These are phyloP conservation scores for Drosophila phalerata DNA, from an alignment of 2,888 invertebrate genomes.

Conservation along the genomic window DNA sequence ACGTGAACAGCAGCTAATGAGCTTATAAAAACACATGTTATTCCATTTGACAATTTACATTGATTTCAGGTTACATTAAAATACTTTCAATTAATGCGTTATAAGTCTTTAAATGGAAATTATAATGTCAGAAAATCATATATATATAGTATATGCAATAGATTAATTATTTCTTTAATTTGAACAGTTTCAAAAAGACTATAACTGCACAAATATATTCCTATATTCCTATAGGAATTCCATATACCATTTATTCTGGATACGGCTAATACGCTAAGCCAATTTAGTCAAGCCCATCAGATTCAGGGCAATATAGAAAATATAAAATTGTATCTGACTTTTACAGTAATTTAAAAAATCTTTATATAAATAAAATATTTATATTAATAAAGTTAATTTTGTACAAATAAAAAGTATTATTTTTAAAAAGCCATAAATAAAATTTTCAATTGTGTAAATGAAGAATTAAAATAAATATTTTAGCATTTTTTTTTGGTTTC, in stretches of 20 bases:
- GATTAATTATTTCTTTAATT: background rate
- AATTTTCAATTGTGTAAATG: background rate
- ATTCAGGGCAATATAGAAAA: no score
- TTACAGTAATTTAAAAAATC: no score
- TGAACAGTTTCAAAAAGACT: no score
- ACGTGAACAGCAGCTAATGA: slow-evolving; percentile 33
- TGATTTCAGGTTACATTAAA: background rate
- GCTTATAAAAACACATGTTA: slow-evolving; percentile 17
- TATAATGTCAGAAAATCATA: background rate
- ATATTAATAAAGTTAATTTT: no score
- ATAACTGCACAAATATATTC: no score
- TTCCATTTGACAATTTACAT: slow-evolving; percentile 1
- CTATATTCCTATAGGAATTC: no score
- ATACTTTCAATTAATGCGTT: slow-evolving; percentile 6
- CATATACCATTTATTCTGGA: no score
- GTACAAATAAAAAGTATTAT: no score
- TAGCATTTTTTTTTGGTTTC: background rate
- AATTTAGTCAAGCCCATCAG: no score
- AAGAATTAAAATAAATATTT: background rate
- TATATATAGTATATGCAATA: background rate
- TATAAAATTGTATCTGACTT: no score
- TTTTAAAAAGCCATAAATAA: background rate
- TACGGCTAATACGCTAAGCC: no score
- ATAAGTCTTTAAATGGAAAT: slow-evolving; percentile 4
- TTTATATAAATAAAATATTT: no score